These are phyloP conservation scores for Leucosticte australis DNA, from an alignment of 2,113 vertebrate genomes.

Conservation along the genomic window DNA sequence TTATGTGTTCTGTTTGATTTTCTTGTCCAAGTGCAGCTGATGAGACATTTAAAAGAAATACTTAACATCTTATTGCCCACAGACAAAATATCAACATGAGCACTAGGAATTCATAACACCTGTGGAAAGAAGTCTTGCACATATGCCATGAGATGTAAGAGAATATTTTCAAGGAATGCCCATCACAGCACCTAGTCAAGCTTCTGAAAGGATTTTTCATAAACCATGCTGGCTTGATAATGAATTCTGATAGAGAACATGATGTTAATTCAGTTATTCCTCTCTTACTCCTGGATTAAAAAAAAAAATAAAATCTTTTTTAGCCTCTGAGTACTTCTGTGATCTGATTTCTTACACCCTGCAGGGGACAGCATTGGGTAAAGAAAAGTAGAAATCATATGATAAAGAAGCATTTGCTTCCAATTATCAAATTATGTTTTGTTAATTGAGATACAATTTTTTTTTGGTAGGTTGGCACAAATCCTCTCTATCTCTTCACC, in stretches of 20 bases:
- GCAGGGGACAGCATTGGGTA: constrained; percentile 84
- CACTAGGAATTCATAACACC: background rate
- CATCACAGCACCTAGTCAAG: background rate
- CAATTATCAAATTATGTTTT: constrained; percentile 75
- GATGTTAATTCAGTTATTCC: background rate
- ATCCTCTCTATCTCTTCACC: background rate
- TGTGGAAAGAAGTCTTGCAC: background rate
- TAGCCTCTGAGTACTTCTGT: constrained; percentile 36
- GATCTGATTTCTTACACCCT: constrained; percentile 78
- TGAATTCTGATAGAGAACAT: background rate
- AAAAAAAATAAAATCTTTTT: background rate
- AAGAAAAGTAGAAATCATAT: constrained; percentile 75
- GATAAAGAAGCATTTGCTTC: constrained; percentile 77
- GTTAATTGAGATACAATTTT: constrained; percentile 68
- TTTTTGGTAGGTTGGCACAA: background rate
- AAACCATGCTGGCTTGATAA: background rate
- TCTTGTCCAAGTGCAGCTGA: background rate
- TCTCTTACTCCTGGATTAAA: background rate
- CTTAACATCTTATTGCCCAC: background rate
- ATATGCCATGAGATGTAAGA: background rate
- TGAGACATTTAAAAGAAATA: background rate
- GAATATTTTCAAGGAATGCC: background rate
- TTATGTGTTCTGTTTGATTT: constrained; percentile 18
- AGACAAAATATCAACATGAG: background rate
- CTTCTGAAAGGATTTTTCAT: background rate